Percentiles rank a stretch among this genome's conserved stretches.
Conservation (phyloP, 2,797 vertebrate genomes). For the Ataeniobius toweri region DNA sequence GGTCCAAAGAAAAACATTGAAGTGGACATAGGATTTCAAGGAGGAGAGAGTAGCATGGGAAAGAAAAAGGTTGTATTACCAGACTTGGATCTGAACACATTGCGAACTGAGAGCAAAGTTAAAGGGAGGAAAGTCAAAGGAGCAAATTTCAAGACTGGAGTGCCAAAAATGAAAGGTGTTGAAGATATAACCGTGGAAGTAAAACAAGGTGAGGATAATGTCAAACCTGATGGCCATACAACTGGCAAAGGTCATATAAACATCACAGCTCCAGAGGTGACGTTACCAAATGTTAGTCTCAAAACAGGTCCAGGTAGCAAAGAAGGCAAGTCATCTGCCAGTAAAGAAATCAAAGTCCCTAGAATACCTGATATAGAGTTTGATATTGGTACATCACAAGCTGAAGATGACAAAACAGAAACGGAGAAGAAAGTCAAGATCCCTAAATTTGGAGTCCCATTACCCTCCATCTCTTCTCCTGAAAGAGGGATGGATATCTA, state of each 20-base stretch:
- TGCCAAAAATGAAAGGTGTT: conserved; percentile 73
- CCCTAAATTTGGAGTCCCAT: conserved; percentile 80
- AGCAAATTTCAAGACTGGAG: conserved; percentile 77
- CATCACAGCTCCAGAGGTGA: conserved; percentile 27
- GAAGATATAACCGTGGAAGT: conserved; percentile 40
- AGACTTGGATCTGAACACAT: conserved; percentile 55
- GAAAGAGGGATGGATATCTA: conserved; percentile 60
- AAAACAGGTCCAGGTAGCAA: conserved; percentile 26
- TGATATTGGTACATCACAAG: conserved; percentile 70
- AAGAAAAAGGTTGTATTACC: conserved; percentile 69
- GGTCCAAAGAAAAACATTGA: conserved; percentile 66
- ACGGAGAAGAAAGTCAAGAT: conserved; percentile 80
- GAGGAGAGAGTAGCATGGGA: conserved; percentile 55
- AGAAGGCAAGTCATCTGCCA: conserved; percentile 25
- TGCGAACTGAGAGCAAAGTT: conserved; percentile 47
- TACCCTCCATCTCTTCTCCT: conserved; percentile 73
- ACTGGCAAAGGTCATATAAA: conserved; percentile 42
- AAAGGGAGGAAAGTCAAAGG: conserved; percentile 77
- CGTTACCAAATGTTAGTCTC: conserved; percentile 34
- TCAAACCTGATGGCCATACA: conserved; percentile 45
- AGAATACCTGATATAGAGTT: conserved; percentile 78
- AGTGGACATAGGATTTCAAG: conserved; percentile 66
- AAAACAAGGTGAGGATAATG: conserved; percentile 44
- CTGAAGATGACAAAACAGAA: conserved; percentile 42
- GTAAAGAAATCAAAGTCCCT: conserved; percentile 59